These are phyloP conservation scores for Apamea sordens DNA, from an alignment of 2,888 invertebrate genomes.

Conservation along the genomic window DNA sequence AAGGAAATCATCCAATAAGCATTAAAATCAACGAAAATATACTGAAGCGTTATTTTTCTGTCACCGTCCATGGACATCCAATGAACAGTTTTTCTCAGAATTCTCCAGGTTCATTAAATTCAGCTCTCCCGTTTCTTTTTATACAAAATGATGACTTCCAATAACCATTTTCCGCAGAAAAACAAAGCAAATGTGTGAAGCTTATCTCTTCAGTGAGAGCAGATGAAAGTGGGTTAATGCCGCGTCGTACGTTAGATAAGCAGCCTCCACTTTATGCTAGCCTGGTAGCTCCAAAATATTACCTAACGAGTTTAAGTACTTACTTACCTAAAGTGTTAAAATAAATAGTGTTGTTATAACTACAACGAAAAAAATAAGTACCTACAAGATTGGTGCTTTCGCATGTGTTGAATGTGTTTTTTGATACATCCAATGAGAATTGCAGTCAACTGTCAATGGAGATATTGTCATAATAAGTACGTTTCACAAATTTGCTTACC, in stretches of 20 bases:
- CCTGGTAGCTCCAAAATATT: slow-evolving; percentile 32
- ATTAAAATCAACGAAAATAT: background rate
- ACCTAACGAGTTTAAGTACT: slow-evolving; percentile 4
- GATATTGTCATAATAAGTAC: background rate
- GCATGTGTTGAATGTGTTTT: background rate
- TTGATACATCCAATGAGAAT: background rate
- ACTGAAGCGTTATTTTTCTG: background rate
- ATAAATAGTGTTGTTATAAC: background rate
- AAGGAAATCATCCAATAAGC: background rate
- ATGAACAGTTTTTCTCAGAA: slow-evolving; percentile 5
- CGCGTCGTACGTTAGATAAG: slow-evolving; percentile 40
- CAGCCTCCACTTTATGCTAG: slow-evolving; percentile 33
- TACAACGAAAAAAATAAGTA: background rate
- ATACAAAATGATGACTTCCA: slow-evolving; percentile 4
- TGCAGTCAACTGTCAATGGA: too few relatives aligned
- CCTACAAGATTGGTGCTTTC: background rate
- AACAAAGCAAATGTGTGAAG: slow-evolving; percentile 45
- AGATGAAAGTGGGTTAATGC: slow-evolving; percentile 55
- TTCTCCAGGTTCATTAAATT: background rate
- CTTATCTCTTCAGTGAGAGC: slow-evolving; percentile 44
- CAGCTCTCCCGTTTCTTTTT: background rate
- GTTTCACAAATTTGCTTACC: too few relatives aligned
- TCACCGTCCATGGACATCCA: background rate
- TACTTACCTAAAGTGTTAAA: slow-evolving; percentile 3
- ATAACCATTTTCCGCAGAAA: slow-evolving; percentile 21